Base-by-base conservation (phyloP, 2,888 invertebrate genomes). In the Myathropa florea region DNA sequence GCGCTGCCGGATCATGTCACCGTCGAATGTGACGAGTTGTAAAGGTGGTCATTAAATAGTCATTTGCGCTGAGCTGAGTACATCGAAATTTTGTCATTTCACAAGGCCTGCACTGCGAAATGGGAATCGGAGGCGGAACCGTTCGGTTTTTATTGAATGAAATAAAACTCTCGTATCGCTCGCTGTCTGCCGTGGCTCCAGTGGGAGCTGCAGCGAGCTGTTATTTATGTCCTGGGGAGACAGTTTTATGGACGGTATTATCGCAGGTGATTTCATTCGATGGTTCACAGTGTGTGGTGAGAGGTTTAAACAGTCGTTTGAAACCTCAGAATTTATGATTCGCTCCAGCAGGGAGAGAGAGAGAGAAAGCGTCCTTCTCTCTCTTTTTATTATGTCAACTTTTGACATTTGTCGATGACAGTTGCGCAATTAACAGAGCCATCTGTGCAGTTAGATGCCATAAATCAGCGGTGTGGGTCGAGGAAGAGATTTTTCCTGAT, bases 81-180 rank as follows among this genome's bases (percentile, higher is more conserved):
- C 64, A 39, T 21, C 33, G 61, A 61, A 81, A 80, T 76, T 84
- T 53, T 64, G 28, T 21, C 55, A 65, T 53, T 26, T 3, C 33
- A 28, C 57, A 3, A 7, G 4, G 33, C 55, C 9, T 55, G 18
- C 57, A 18, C 23, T 39, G 59, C 28, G 36, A 28, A 68, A 76
- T 12, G 26, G 23, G 70, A 86, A 71, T 79, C 57, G 78, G 65
- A 86, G 83, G 78, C 75, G 86, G 75, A 75, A 86, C 75, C 57
- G 63, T 70, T 67, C 28, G 14, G 26, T 21, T 59, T 71, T 33
- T 65, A 77, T 55, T 63, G 65, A 28, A 12, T 12, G 33, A 60
- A 21, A 33, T 21, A 80, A 39, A 53, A 67, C 33, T 33, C 33
- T 33, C 33, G 33, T 33, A 33, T 33, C 33, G 33, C 33, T 10